These are phyloP conservation scores for Cosmia trapezina DNA, from an alignment of 2,888 invertebrate genomes.

Conservation along the genomic window DNA sequence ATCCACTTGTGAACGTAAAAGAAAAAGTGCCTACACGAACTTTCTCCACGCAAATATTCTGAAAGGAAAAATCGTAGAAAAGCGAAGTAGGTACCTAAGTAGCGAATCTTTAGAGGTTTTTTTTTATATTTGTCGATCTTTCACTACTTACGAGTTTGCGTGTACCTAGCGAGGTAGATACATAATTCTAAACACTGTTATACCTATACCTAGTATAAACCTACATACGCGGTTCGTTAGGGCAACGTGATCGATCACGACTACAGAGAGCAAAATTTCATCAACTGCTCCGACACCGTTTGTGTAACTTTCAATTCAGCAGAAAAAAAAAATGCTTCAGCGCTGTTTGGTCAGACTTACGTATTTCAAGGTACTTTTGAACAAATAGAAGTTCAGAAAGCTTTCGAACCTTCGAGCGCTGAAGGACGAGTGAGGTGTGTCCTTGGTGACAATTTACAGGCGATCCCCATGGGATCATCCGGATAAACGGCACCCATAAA, in stretches of 20 bases:
- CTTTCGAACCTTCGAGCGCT: slow-evolving; percentile 8
- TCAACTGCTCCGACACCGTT: slow-evolving; percentile 30
- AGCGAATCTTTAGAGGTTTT: slow-evolving; percentile 11
- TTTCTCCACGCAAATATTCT: slow-evolving; percentile 9
- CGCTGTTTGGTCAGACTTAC: slow-evolving; percentile 4
- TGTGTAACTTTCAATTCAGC: slow-evolving; percentile 39
- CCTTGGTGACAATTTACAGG: slow-evolving; percentile 78
- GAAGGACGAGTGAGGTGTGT: slow-evolving; percentile 44
- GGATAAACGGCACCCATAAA: slow-evolving; percentile 79
- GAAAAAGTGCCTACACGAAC: slow-evolving; percentile 20
- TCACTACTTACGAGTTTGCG: slow-evolving; percentile 46
- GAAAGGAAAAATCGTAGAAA: slow-evolving; percentile 19
- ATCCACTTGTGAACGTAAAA: slow-evolving; percentile 7
- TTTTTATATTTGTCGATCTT: slow-evolving; percentile 39
- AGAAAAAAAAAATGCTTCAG: slow-evolving; percentile 16
- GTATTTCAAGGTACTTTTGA: slow-evolving; percentile 10
- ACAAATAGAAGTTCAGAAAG: slow-evolving; percentile 6
- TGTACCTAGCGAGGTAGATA: slow-evolving; percentile 17
- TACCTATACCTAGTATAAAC: slow-evolving; percentile 6
- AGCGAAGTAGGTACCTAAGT: too few relatives aligned
- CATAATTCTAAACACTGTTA: slow-evolving; percentile 24
- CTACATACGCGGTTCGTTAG: slow-evolving; percentile 43
- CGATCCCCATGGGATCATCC: slow-evolving; percentile 75
- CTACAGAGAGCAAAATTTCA: slow-evolving; percentile 44
- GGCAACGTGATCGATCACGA: slow-evolving; percentile 59